Base-by-base conservation (phyloP, 2,797 vertebrate genomes). In the Ispidina picta region DNA sequence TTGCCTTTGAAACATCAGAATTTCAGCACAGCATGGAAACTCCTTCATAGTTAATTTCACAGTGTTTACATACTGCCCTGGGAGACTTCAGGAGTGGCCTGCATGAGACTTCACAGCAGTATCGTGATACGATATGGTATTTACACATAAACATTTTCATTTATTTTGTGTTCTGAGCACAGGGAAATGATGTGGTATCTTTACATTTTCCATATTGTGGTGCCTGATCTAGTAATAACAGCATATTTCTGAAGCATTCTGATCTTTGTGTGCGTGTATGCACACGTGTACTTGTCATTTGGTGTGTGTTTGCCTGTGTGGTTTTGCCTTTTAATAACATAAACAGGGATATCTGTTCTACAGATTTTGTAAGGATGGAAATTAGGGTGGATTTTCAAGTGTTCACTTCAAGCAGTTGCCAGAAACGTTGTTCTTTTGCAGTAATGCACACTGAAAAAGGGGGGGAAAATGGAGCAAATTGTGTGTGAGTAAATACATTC, bases 401-500 rank as follows among this genome's bases (percentile, higher is more conserved):
- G 41, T 73, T 92, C n/a, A 29, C 58, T 69, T 58, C 10, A 77
- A 64, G 29, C 29, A 31, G 68, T 88, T 84, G 25, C 74, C 69
- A 86, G 75, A 88, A 91, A 65, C 59, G 8, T 44, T 4, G 23
- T 70, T 79, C 35, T 84, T 39, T 79, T 89, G 33, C 2, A 0
- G 59, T 73, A 86, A 56, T 1, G 0, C 35, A 41, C 14, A 37
- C 41, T 65, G 75, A 84, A 74, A 91, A 80, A 46, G 21, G 43
- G 2, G 5, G 44, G 85, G 29, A 54, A 93, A 92, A 66, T 13
- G 10, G 66, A 79, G 70, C 52, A 90, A 94, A 89, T 94, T 83
- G 86, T 75, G 52, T 79, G 76, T 72, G 54, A 88, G 87, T 91
- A 94, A 94, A 81, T 63, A 88, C 15, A 29, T 88, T 86, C 77